Evolutionary conservation across 2,113 vertebrate species (phyloP).

Genomic region (Xyliphius kryptos): DNA sequence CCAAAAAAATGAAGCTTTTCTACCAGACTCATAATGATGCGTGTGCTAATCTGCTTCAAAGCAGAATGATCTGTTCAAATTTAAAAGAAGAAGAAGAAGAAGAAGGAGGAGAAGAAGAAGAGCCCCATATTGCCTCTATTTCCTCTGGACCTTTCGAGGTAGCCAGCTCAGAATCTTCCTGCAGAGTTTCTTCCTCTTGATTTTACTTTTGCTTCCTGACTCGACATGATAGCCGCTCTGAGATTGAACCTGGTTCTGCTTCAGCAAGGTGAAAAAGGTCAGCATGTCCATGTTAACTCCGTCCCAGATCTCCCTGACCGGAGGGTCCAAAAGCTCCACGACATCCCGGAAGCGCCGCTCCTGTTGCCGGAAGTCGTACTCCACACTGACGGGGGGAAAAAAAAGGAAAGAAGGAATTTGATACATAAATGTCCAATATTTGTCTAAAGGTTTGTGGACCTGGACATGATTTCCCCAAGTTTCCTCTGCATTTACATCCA

Average conservation of each 20-base stretch:
- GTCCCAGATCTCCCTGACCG: slow-evolving; percentile 22
- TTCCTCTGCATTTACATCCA: too few species aligned
- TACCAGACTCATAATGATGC: too few species aligned
- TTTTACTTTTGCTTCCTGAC: slow-evolving; percentile 54
- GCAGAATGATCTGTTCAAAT: too few species aligned
- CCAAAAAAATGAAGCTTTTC: too few species aligned
- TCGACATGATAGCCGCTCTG: slow-evolving; percentile 45
- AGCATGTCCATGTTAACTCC: slow-evolving; percentile 40
- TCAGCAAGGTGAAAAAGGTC: slow-evolving; percentile 32
- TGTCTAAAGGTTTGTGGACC: too few species aligned
- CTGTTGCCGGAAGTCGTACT: slow-evolving; percentile 93
- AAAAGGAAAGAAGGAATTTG: too few species aligned
- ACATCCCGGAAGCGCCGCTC: slow-evolving; percentile 80
- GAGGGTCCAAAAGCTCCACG: slow-evolving; percentile 55
- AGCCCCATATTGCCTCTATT: too few species aligned
- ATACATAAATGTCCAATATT: too few species aligned
- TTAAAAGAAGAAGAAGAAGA: too few species aligned
- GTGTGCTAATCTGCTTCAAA: too few species aligned
- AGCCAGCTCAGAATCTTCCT: slow-evolving; percentile 61
- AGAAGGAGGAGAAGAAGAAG: too few species aligned
- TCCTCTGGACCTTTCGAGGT: slow-evolving; percentile 54
- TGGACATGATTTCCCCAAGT: too few species aligned
- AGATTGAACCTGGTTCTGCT: slow-evolving; percentile 48
- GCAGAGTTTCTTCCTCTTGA: slow-evolving; percentile 64
- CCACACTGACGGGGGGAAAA: slow-evolving; percentile 66